Conservation (phyloP, 2,113 vertebrate species). For the Pleuronectes platessa region DNA sequence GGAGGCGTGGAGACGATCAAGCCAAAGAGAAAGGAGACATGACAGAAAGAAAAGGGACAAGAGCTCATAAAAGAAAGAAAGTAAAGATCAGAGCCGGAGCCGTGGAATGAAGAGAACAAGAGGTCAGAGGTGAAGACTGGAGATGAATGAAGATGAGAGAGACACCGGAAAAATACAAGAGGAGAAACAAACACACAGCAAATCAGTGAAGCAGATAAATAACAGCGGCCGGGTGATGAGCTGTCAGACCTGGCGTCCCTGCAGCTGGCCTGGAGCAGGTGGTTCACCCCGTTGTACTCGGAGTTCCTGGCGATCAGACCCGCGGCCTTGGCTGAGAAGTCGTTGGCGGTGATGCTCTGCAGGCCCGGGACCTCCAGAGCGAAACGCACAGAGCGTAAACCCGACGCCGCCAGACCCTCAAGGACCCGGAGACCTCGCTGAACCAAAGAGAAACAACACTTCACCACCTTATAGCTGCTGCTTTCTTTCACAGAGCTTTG, state of each 20-base stretch:
- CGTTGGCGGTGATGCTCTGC: constrained; percentile 87
- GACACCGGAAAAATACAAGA: not conserved
- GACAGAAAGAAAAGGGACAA: not conserved
- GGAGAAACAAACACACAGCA: not conserved
- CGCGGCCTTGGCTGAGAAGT: constrained; percentile 86
- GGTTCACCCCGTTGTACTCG: constrained; percentile 83
- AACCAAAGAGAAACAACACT: not conserved
- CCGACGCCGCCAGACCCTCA: constrained; percentile 92
- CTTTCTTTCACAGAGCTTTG: no score
- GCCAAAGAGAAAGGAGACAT: not conserved
- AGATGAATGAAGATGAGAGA: constrained; percentile 6
- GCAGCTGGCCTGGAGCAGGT: constrained; percentile 86
- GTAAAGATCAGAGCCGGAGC: not conserved
- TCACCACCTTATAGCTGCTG: no score
- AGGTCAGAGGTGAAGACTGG: constrained; percentile 11
- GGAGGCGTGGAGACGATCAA: no score
- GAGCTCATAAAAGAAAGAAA: not conserved
- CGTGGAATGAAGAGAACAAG: not conserved
- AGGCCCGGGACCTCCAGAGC: constrained; percentile 92
- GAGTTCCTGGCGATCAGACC: constrained; percentile 87
- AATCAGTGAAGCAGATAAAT: constrained; percentile 1
- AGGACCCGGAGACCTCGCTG: constrained; percentile 82
- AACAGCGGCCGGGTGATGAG: not conserved
- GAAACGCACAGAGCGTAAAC: constrained; percentile 92
- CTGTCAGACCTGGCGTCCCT: constrained; percentile 87